Base-by-base conservation (phyloP, 2,797 vertebrate species). In the Falco novaeseelandiae region DNA sequence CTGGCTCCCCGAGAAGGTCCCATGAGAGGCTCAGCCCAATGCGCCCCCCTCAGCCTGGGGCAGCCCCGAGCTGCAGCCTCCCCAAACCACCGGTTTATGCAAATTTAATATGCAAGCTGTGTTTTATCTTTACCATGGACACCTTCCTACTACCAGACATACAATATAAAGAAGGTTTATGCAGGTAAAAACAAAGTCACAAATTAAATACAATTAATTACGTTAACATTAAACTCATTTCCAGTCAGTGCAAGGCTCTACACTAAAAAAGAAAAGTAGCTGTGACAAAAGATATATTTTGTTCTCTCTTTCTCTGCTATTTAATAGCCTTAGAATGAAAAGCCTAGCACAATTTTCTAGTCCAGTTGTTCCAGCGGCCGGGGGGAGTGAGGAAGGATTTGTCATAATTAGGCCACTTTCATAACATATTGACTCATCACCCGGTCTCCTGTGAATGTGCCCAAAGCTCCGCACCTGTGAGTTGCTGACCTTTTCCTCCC, bases 321-420 rank as follows among this genome's bases (percentile, higher is more conserved):
- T 91, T 90, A 93, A 95, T 44, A 76, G 52, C 14, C 49, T 83
- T 66, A 51, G 78, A 96, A 84, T 70, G 78, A 87, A 87, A 78
- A 94, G 83, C 76, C 93, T 61, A 85, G 52, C 77, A 65, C 78
- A 89, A 95, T 97, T 96, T 97, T 96, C 96, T 94, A 89, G 73
- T 67, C 77, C 90, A 61, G 58, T 82, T 92, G 90, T 62, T 95
- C 88, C 88, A 92, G 74, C 77, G 61, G 2, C 38, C 36, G 36
- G 36, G 36, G 36, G 36, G 36, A 36, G 36, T 36, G 36, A 36
- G 36, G 94, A 93, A 66, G 44, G 57, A 67, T 81, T 93, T 10
- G 0, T 34, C 40, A 11, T 85, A 95, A 97, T 96, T 91, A 95
- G 94, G 83, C 29, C 76, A 21, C 87, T 94, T 97, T 95, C 89